phyloP scores from a whole-genome alignment of 2,888 invertebrate genomes.

The Microchrysa polita region DNA sequence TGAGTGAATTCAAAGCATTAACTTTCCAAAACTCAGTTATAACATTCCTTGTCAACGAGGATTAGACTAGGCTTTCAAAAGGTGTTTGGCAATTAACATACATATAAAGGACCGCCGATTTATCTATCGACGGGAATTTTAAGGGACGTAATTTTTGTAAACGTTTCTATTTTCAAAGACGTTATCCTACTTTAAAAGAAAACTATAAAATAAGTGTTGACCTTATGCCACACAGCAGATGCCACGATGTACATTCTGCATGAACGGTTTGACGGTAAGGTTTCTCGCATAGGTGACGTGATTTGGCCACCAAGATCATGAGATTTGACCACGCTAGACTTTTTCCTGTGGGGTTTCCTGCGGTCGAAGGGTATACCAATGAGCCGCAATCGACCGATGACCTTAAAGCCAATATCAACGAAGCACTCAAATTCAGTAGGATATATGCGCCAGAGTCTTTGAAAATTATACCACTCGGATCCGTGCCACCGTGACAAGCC shows the following conservation, averaged over 20 bases:
- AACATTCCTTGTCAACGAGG: no score
- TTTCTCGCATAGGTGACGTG: neutral
- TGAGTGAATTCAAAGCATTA: no score
- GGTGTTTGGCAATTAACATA: no score
- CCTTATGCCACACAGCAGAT: neutral
- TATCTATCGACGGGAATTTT: no score
- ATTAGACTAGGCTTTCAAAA: no score
- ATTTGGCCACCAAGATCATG: neutral
- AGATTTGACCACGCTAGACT: neutral
- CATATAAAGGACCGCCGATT: no score
- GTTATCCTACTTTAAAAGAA: no score
- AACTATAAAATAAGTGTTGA: no score
- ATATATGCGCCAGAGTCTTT: constrained; percentile 54
- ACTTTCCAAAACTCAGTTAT: no score
- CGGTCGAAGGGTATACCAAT: constrained; percentile 47
- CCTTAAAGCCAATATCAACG: constrained; percentile 53
- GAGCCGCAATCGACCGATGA: constrained; percentile 52
- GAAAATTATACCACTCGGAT: constrained; percentile 53
- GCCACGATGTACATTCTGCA: constrained; percentile 15
- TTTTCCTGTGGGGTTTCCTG: constrained; percentile 24
- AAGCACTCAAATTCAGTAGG: constrained; percentile 55
- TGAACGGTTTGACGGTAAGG: neutral
- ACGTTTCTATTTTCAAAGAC: no score
- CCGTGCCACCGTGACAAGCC: constrained; percentile 43
- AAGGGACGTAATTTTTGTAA: no score